phyloP scores from a whole-genome alignment of 1,140 invertebrate species.

The Thaumetopoea pityocampa region DNA sequence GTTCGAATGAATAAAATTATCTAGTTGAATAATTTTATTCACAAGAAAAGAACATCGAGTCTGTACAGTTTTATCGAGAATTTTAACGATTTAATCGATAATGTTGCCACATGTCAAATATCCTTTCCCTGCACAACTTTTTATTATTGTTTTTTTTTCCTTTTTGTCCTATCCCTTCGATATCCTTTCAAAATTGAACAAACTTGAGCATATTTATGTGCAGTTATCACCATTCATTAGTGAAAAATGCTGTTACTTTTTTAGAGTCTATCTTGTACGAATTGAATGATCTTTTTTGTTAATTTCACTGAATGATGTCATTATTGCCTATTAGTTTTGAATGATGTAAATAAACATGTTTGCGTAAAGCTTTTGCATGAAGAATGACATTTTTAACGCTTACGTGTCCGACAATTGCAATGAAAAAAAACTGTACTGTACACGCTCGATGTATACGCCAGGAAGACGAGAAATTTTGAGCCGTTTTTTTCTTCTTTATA shows the following conservation, averaged over 20 bases:
- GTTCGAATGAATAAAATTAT: slow-evolving; percentile 39
- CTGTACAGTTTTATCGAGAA: slow-evolving; percentile 57
- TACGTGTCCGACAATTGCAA: slow-evolving; percentile 7
- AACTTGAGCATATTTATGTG: no score
- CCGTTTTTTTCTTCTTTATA: slow-evolving; percentile 21
- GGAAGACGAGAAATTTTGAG: slow-evolving; percentile 25
- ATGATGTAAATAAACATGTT: background rate
- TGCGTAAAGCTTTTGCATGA: slow-evolving; percentile 34
- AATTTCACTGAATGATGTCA: no score
- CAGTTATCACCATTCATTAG: no score
- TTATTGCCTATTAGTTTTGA: no score
- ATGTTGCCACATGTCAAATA: slow-evolving; percentile 55
- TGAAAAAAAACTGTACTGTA: slow-evolving; percentile 45
- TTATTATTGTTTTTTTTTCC: slow-evolving; percentile 22
- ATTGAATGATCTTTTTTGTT: background rate
- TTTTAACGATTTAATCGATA: slow-evolving; percentile 32
- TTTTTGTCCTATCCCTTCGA: slow-evolving; percentile 2
- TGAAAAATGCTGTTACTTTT: background rate
- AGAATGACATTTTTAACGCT: slow-evolving; percentile 21
- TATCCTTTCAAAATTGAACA: background rate
- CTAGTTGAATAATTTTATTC: slow-evolving; percentile 18
- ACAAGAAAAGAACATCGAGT: slow-evolving; percentile 50
- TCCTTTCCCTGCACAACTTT: slow-evolving; percentile 30
- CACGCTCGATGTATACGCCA: slow-evolving; percentile 61
- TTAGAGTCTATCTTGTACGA: background rate